phyloP scores from a whole-genome alignment of 2,888 invertebrate genomes.

The Kryphioiulus occultus region DNA sequence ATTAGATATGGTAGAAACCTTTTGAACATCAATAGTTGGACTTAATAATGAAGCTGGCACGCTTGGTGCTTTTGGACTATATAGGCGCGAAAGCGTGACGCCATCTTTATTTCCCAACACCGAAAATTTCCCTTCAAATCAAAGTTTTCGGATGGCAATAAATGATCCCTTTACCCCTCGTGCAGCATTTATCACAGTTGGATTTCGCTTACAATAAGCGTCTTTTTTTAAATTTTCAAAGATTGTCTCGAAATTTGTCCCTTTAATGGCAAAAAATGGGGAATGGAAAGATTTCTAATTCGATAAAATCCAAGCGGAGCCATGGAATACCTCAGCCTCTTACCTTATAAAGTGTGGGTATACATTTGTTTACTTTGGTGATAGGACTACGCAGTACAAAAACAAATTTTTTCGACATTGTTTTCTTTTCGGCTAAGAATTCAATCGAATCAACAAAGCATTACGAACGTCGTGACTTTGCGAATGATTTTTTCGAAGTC shows the following conservation, averaged over 20 bases:
- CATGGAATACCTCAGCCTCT: background rate
- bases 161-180: constrained; percentile 2
- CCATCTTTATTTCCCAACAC: background rate
- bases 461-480: background rate
- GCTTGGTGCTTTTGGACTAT: constrained; percentile 7
- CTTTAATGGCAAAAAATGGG: background rate
- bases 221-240: background rate
- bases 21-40: constrained; percentile 26
- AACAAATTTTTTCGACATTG: constrained; percentile 8
- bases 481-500: background rate
- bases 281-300: background rate
- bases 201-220: background rate
- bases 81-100: constrained; percentile 12
- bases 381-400: background rate
- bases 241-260: constrained; percentile 27
- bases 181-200: constrained; percentile 35
- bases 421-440: constrained; percentile 26
- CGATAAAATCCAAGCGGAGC: constrained; percentile 1
- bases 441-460: constrained; percentile 35
- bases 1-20: constrained; percentile 20
- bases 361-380: constrained; percentile 14
- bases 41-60: constrained; percentile 31
- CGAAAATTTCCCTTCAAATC: constrained; percentile 1
- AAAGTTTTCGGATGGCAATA: background rate
- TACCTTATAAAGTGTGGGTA: background rate